Evolutionary conservation across 2,797 vertebrate genomes (phyloP).

Genomic region (Gephyroberyx darwinii): DNA sequence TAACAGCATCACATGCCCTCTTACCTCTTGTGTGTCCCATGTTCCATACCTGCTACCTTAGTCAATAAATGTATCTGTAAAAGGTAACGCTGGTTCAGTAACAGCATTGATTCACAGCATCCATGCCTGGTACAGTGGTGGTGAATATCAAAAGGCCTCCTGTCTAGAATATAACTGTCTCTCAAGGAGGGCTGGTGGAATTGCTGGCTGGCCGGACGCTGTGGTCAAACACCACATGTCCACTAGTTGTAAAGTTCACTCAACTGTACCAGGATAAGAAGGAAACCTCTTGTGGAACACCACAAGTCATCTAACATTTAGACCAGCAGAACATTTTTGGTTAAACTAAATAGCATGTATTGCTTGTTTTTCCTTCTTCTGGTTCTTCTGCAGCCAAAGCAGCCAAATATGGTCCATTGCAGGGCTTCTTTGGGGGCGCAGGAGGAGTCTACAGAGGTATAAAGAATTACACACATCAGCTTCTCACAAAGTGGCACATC

Average conservation of each 20-base stretch:
- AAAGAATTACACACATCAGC: background rate
- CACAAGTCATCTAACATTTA: background rate
- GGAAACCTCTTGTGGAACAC: background rate
- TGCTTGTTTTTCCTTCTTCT: constrained; percentile 5
- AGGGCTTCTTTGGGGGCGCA: constrained; percentile 82
- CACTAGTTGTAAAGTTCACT: background rate
- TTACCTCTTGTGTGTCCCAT: background rate
- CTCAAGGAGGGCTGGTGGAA: background rate
- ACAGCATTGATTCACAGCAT: constrained; percentile 2
- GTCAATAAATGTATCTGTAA: background rate
- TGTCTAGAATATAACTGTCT: constrained; percentile 9
- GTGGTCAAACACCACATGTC: background rate
- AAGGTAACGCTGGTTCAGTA: too few relatives aligned
- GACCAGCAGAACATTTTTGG: background rate
- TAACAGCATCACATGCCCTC: background rate
- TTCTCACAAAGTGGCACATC: background rate
- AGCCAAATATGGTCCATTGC: constrained; percentile 87
- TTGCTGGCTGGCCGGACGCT: background rate
- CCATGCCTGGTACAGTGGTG: background rate
- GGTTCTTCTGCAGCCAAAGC: constrained; percentile 88
- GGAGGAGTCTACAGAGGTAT: constrained; percentile 84
- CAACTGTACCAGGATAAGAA: background rate
- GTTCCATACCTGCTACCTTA: background rate
- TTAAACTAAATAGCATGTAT: constrained; percentile 1
- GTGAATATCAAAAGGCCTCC: constrained; percentile 2